phyloP scores from a whole-genome alignment of 1,140 invertebrate genomes.

The Drosophila oshimai region DNA sequence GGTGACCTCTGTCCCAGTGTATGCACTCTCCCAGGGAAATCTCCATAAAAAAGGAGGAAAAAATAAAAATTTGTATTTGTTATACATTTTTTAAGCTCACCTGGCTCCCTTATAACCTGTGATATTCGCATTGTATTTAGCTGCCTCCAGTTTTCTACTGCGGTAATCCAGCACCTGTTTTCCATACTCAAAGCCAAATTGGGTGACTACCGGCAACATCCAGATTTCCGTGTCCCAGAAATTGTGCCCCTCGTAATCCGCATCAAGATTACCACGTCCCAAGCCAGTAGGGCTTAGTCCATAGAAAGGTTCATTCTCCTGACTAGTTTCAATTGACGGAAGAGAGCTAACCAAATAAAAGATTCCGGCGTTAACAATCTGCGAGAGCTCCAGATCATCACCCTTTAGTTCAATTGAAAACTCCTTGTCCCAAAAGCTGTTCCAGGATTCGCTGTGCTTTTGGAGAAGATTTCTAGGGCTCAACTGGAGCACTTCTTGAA shows the following conservation, averaged over 20 bases:
- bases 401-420: slow-evolving; percentile 83
- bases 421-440: slow-evolving; percentile 58
- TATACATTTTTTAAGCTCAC: not conserved
- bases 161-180: slow-evolving; percentile 67
- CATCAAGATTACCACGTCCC: slow-evolving; percentile 82
- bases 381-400: slow-evolving; percentile 81
- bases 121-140: slow-evolving; percentile 60
- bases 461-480: slow-evolving; percentile 15
- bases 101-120: slow-evolving; percentile 68
- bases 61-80: not conserved
- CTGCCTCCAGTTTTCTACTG: slow-evolving; percentile 40
- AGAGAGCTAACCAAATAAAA: slow-evolving; percentile 85
- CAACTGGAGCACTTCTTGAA: slow-evolving; percentile 76
- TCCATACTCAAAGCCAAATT: slow-evolving; percentile 56
- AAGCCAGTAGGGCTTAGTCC: slow-evolving; percentile 85
- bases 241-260: slow-evolving; percentile 78
- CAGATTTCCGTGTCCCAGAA: slow-evolving; percentile 82
- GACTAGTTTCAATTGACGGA: slow-evolving; percentile 83
- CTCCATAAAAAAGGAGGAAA: not conserved
- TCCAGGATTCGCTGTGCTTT: slow-evolving; percentile 48
- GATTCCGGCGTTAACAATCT: slow-evolving; percentile 84
- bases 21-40: slow-evolving; percentile 85
- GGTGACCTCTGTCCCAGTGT: slow-evolving; percentile 84
- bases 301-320: slow-evolving; percentile 82
- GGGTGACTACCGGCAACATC: slow-evolving; percentile 71